phyloP scores from a whole-genome alignment of 2,888 invertebrate species.

The Halictus quadricinctus region DNA sequence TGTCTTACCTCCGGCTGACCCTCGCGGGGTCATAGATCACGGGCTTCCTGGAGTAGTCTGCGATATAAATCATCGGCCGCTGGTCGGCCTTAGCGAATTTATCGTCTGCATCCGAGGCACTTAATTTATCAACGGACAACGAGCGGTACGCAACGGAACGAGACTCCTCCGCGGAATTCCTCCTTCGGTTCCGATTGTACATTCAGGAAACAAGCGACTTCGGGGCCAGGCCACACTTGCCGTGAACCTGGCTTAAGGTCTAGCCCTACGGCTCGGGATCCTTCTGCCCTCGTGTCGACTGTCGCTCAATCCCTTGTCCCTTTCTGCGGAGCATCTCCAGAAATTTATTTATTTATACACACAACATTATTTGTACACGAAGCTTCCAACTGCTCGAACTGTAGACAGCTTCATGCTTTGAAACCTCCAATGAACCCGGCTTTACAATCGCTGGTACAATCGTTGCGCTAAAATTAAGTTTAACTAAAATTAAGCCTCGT shows the following conservation, averaged over 20 bases:
- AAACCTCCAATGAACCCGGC: too few species aligned
- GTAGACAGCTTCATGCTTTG: too few species aligned
- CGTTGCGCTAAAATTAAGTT: too few species aligned
- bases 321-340: background rate
- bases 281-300: background rate
- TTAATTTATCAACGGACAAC: constrained; percentile 75
- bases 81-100: constrained; percentile 74
- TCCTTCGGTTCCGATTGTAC: constrained; percentile 19
- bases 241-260: background rate
- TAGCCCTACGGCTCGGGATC: background rate
- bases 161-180: constrained; percentile 47
- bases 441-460: too few species aligned
- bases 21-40: constrained; percentile 74
- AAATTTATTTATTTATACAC: too few species aligned
- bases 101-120: constrained; percentile 74
- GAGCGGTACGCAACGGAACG: constrained; percentile 59
- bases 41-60: constrained; percentile 68
- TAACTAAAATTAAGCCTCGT: too few species aligned
- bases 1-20: constrained; percentile 73
- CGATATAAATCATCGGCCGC: constrained; percentile 76
- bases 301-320: background rate
- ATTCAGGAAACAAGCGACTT: constrained; percentile 17
- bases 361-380: too few species aligned
- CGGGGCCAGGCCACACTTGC: background rate
- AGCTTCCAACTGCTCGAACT: too few species aligned